Evolutionary conservation across 2,888 invertebrate genomes (phyloP).

Genomic region (Eledone cirrhosa): DNA sequence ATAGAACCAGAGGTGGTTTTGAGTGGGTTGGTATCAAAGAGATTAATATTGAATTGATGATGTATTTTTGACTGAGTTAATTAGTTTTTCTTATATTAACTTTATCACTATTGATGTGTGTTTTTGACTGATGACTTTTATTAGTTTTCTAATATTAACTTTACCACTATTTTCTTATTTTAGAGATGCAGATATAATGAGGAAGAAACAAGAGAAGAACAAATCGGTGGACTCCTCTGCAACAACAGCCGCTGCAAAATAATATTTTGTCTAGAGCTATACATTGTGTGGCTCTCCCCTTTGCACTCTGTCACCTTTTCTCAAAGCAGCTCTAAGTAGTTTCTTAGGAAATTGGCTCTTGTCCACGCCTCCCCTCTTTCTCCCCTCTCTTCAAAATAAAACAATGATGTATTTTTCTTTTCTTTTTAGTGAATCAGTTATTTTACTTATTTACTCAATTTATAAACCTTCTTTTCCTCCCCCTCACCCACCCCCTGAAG

Average conservation of each 20-base stretch:
- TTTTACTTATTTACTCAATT: slow-evolving; percentile 4
- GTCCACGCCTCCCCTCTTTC: neutral
- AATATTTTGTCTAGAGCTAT: neutral
- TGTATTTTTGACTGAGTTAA: neutral
- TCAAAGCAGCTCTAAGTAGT: too few species aligned
- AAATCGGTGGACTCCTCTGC: slow-evolving; percentile 32
- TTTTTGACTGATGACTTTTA: neutral
- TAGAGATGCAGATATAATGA: slow-evolving; percentile 61
- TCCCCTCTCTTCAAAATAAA: neutral
- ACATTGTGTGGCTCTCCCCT: too few species aligned
- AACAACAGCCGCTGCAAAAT: neutral
- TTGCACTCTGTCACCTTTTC: too few species aligned
- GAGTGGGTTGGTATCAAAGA: too few species aligned
- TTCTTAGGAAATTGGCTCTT: slow-evolving; percentile 14
- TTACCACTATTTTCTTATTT: slow-evolving; percentile 29
- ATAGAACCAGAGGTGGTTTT: too few species aligned
- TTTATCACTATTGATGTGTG: neutral
- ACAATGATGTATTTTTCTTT: too few species aligned
- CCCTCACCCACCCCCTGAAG: neutral
- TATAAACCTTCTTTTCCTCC: neutral
- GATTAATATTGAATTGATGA: too few species aligned
- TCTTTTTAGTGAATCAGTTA: neutral
- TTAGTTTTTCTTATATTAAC: neutral
- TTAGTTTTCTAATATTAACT: neutral
- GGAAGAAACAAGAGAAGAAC: slow-evolving; percentile 52